Evolutionary conservation across 2,113 vertebrate genomes (phyloP), one percentile per base, ranked within the genome.

Genomic region (Ceyx margarethae): DNA sequence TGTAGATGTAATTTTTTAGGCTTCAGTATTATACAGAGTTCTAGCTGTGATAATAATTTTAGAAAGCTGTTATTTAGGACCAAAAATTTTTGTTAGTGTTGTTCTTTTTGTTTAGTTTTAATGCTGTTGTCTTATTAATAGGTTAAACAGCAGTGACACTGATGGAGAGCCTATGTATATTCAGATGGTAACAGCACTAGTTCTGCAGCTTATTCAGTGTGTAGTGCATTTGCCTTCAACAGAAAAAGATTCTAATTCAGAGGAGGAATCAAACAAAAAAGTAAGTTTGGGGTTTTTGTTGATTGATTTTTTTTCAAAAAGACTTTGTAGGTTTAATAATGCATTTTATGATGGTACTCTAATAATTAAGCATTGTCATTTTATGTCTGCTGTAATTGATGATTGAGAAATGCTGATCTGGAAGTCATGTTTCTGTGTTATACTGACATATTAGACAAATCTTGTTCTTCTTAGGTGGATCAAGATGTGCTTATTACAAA

Each of bases 81-180:
- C n/a, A n/a, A n/a, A n/a, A n/a, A n/a, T n/a, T n/a, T n/a, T n/a
- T n/a, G n/a, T n/a, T n/a, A n/a, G n/a, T n/a, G n/a, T n/a, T n/a
- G n/a, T n/a, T n/a, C n/a, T n/a, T n/a, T n/a, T n/a, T n/a, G n/a
- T n/a, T n/a, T n/a, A n/a, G n/a, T n/a, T n/a, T n/a, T n/a, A n/a
- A n/a, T n/a, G n/a, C n/a, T n/a, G n/a, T n/a, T n/a, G n/a, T n/a
- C n/a, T n/a, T n/a, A n/a, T n/a, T n/a, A n/a, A n/a, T n/a, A n/a
- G n/a, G n/a, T n/a, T n/a, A n/a, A 51, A 99, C 96, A 99, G 99
- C 97, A 99, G 98, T 85, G 99, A 99, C 90, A 97, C 98, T 94
- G 99, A 99, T 81, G 99, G 99, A 72, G 99, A 99, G 82, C 98
- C 99, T 29, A 98, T 99, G 98, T 99, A 99, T 96, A 99, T 99